Percentiles rank a stretch among this genome's conserved stretches.
phyloP scores from a whole-genome alignment of 2,888 invertebrate genomes.

The Ectemnius continuus region DNA sequence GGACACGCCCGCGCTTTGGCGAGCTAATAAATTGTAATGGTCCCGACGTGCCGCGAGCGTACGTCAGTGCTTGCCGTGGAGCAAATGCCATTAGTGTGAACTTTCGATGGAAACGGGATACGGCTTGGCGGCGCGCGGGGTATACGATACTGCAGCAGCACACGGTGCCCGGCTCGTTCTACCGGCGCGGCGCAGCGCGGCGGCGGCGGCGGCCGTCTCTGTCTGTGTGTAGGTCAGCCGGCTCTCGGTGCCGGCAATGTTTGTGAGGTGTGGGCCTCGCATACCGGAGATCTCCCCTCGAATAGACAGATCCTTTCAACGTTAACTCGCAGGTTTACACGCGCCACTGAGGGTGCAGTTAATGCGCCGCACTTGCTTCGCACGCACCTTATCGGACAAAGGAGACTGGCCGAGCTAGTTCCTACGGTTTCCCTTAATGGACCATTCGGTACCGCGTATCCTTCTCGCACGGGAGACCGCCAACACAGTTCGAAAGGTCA shows the following conservation, averaged over 20 bases:
- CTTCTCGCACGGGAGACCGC: too few relatives aligned
- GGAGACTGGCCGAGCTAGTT: too few relatives aligned
- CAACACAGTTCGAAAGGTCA: too few relatives aligned
- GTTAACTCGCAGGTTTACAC: constrained; percentile 33
- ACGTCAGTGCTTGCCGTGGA: constrained; percentile 39
- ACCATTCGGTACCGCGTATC: too few relatives aligned
- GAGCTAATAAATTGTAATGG: constrained; percentile 72
- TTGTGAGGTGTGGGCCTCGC: constrained; percentile 62
- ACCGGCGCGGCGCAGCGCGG: too few relatives aligned
- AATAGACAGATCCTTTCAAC: constrained; percentile 52
- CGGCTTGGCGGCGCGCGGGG: constrained; percentile 47
- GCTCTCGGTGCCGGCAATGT: constrained; percentile 55
- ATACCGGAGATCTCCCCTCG: constrained; percentile 61
- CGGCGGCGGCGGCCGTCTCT: constrained; percentile 36
- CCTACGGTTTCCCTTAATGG: too few relatives aligned
- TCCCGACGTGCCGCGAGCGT: constrained; percentile 41
- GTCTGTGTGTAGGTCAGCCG: constrained; percentile 66
- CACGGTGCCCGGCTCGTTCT: background rate
- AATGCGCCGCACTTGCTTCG: constrained; percentile 42
- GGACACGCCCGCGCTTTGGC: constrained; percentile 64
- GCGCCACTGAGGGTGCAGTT: constrained; percentile 36
- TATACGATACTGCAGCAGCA: constrained; percentile 15
- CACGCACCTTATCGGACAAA: constrained; percentile 17
- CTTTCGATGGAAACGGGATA: constrained; percentile 70
- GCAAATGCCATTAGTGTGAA: constrained; percentile 74